A percentile compares a stretch with the other conserved stretches of the same genome.
Evolutionary conservation across 2,797 vertebrate genomes (phyloP).

Genomic region (Sebastes aleutianus): DNA sequence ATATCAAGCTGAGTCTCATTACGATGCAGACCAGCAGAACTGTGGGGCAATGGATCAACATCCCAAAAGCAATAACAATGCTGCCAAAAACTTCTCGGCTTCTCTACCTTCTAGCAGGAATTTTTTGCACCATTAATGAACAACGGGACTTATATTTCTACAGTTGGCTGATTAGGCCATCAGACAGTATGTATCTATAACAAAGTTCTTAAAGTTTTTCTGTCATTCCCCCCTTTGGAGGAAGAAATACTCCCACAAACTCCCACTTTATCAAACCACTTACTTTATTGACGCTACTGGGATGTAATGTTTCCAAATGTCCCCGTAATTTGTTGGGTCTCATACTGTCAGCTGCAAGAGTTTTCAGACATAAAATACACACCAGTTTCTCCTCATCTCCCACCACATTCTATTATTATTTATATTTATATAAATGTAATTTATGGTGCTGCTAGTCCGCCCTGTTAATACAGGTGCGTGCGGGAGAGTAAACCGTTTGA

Average conservation of each 20-base stretch:
- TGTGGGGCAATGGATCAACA: conserved; percentile 41
- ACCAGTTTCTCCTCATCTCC: background rate
- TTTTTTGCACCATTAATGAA: conserved; percentile 26
- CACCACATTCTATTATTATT: background rate
- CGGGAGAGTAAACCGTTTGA: no score
- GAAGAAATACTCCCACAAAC: no score
- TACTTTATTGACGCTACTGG: background rate
- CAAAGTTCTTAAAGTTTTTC: no score
- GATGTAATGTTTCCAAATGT: background rate
- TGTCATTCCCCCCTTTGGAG: no score
- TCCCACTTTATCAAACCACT: background rate
- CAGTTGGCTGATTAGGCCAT: background rate
- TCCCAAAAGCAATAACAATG: conserved; percentile 50
- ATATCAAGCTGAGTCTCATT: conserved; percentile 35
- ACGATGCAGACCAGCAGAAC: conserved; percentile 56
- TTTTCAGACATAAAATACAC: background rate
- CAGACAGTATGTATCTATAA: background rate
- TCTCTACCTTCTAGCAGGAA: background rate
- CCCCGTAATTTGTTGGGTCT: background rate
- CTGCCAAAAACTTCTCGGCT: conserved; percentile 28
- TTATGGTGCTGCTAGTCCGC: no score
- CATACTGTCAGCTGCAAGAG: background rate
- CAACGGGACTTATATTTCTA: no score
- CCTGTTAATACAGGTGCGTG: no score
- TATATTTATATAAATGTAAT: no score